A percentile compares a stretch with the other conserved stretches of the same genome.
Conservation (phyloP, 1,140 invertebrate genomes). For the Atta cephalotes region DNA sequence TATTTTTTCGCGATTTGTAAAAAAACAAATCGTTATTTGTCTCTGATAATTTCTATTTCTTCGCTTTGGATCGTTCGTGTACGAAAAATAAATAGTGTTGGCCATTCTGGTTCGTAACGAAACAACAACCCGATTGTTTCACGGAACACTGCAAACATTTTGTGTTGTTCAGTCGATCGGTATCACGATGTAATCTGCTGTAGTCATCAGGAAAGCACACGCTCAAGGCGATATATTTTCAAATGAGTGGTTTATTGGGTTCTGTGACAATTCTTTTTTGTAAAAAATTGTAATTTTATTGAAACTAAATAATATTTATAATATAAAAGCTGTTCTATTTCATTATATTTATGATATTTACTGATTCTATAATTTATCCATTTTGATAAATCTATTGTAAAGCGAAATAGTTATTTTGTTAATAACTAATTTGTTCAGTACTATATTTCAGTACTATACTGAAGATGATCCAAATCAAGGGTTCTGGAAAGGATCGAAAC, state of each 20-base stretch:
- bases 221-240: slow-evolving; percentile 3
- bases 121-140: slow-evolving; percentile 50
- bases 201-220: background rate
- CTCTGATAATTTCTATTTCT: slow-evolving; percentile 18
- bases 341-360: too few relatives aligned
- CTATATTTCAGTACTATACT: too few relatives aligned
- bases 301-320: background rate
- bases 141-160: slow-evolving; percentile 13
- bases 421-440: too few relatives aligned
- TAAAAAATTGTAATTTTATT: background rate
- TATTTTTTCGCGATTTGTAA: slow-evolving; percentile 14
- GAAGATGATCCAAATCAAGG: too few relatives aligned
- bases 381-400: too few relatives aligned
- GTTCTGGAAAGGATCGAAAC: too few relatives aligned
- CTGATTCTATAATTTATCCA: too few relatives aligned
- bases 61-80: slow-evolving; percentile 22
- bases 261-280: background rate
- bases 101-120: background rate
- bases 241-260: background rate
- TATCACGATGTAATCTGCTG: background rate
- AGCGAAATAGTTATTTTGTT: too few relatives aligned
- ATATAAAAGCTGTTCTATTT: background rate
- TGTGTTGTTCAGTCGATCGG: slow-evolving; percentile 21
- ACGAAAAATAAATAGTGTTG: slow-evolving; percentile 38
- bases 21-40: slow-evolving; percentile 48